Conservation (phyloP, 2,888 invertebrate genomes). For the Heteropelma amictum region DNA sequence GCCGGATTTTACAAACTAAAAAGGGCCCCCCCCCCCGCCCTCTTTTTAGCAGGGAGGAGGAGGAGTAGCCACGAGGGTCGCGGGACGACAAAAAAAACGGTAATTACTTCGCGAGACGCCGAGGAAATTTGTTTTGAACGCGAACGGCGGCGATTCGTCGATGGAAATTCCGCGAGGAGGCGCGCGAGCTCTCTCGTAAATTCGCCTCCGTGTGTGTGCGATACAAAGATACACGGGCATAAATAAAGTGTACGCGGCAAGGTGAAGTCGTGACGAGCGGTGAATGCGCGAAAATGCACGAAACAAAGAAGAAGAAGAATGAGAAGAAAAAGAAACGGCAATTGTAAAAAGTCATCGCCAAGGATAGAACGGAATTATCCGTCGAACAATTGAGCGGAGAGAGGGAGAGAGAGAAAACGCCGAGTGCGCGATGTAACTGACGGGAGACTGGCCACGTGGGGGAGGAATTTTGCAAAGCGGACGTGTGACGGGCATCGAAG, state of each 20-base stretch:
- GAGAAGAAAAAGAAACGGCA: slow-evolving; percentile 3
- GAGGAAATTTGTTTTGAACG: too few relatives aligned
- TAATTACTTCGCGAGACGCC: too few relatives aligned
- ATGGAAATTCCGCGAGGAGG: too few relatives aligned
- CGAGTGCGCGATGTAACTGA: slow-evolving; percentile 39
- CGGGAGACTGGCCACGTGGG: too few relatives aligned
- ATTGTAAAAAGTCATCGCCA: slow-evolving; percentile 49
- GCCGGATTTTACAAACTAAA: slow-evolving; percentile 55
- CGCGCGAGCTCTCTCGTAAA: too few relatives aligned
- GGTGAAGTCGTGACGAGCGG: slow-evolving; percentile 34
- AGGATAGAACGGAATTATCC: slow-evolving; percentile 53
- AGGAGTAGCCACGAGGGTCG: too few relatives aligned
- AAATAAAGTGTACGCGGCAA: slow-evolving; percentile 26
- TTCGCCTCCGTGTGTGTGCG: neutral
- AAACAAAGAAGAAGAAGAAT: too few relatives aligned
- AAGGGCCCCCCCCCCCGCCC: too few relatives aligned
- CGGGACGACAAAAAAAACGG: too few relatives aligned
- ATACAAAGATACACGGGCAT: neutral
- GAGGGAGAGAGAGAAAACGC: neutral
- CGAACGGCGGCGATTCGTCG: too few relatives aligned
- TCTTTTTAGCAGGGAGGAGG: too few relatives aligned
- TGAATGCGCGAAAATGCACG: slow-evolving; percentile 50
- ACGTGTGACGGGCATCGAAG: slow-evolving; percentile 47
- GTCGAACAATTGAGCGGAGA: slow-evolving; percentile 54
- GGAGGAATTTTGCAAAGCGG: slow-evolving; percentile 46